Conservation (phyloP, 2,888 invertebrate species). For the Peribatodes rhomboidaria region DNA sequence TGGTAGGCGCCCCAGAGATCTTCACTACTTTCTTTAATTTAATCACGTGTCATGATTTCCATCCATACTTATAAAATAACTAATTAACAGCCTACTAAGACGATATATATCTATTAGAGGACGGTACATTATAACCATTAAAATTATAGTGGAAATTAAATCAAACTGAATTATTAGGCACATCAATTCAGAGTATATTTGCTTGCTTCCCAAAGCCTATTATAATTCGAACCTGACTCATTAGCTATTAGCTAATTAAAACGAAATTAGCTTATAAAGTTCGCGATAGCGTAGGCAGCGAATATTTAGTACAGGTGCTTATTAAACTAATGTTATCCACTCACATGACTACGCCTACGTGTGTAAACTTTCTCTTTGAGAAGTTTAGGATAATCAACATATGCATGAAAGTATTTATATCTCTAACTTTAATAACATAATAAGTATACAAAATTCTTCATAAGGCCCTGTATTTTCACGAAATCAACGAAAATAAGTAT, state of each 20-base stretch:
- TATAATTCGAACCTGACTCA: conserved; percentile 13
- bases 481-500: too few species aligned
- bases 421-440: neutral
- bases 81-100: too few species aligned
- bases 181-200: conserved; percentile 2
- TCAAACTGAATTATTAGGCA: neutral
- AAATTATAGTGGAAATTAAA: neutral
- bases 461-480: too few species aligned
- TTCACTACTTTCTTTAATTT: too few species aligned
- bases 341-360: conserved; percentile 15
- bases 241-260: conserved; percentile 26
- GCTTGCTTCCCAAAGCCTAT: neutral
- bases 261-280: conserved; percentile 19
- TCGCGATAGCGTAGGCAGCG: conserved; percentile 13
- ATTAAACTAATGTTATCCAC: conserved; percentile 14
- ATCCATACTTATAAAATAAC: too few species aligned
- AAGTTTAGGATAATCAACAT: neutral
- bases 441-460: too few species aligned
- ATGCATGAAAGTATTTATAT: neutral
- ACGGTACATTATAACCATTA: too few species aligned
- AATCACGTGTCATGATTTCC: too few species aligned
- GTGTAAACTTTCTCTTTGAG: conserved; percentile 4
- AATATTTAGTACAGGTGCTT: conserved; percentile 10
- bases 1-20: too few species aligned
- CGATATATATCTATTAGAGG: too few species aligned